Evolutionary conservation across 1,140 invertebrate genomes (phyloP), one percentile per base, ranked within the genome.

Genomic region (Aphidius ervi): DNA sequence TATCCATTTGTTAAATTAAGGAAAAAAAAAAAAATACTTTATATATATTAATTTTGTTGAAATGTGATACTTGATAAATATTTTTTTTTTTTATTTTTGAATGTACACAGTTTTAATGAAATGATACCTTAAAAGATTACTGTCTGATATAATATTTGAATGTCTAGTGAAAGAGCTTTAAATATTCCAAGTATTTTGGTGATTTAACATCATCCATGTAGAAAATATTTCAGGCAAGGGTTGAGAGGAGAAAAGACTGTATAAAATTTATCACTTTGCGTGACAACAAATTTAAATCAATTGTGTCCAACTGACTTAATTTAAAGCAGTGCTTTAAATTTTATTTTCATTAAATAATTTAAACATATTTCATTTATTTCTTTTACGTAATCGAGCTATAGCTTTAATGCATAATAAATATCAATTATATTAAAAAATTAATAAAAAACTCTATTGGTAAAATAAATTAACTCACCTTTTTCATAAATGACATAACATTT

Each of bases 401-500:
- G 1, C 16, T 16, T 16, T 1, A 16, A 16, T 16, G 16, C 16
- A 16, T 16, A 16, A 16, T 16, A 16, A n/a, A n/a, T n/a, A n/a
- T n/a, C n/a, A n/a, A n/a, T n/a, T n/a, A n/a, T n/a, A n/a, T n/a
- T n/a, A n/a, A n/a, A n/a, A n/a, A n/a, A n/a, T n/a, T n/a, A n/a
- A n/a, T n/a, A n/a, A n/a, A n/a, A n/a, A n/a, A n/a, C n/a, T n/a
- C n/a, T n/a, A n/a, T n/a, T n/a, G n/a, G n/a, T n/a, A n/a, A 47
- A 57, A 52, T 57, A 46, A 63, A 59, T 62, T 63, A 46, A 77
- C 83, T 84, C 72, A 91, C 89, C 88, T 90, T 91, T 72, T 90
- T 91, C 84, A 91, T 87, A 75, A 90, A 90, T 66, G 87, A 89
- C 85, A 90, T 87, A 66, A 90, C 87, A 74, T 90, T 89, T 63